phyloP scores from a whole-genome alignment of 2,888 invertebrate species.

The Ichneumoninae sp. region DNA sequence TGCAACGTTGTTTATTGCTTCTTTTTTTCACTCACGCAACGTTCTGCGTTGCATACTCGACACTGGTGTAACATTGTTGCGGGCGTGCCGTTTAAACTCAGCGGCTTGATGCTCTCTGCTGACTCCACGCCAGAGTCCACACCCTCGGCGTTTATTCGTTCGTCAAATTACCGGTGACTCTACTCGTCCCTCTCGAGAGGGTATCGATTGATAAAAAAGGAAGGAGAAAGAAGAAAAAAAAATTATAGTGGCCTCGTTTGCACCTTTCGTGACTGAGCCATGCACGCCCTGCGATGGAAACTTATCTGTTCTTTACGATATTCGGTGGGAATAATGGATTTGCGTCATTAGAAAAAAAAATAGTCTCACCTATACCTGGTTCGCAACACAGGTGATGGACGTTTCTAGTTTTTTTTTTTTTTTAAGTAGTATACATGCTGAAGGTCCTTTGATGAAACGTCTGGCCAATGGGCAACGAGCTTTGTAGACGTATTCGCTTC shows the following conservation, averaged over 20 bases:
- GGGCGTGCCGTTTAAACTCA: slow-evolving; percentile 56
- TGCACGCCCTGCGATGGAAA: slow-evolving; percentile 19
- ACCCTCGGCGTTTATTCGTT: slow-evolving; percentile 62
- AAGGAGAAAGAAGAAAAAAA: slow-evolving; percentile 20
- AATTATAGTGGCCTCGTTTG: slow-evolving; percentile 65
- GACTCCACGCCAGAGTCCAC: slow-evolving; percentile 54
- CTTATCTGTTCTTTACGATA: slow-evolving; percentile 1
- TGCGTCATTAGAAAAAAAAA: slow-evolving; percentile 33
- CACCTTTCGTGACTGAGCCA: slow-evolving; percentile 58
- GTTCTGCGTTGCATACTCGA: slow-evolving; percentile 30
- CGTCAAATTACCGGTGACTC: slow-evolving; percentile 59
- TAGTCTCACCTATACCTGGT: neutral
- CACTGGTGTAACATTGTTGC: slow-evolving; percentile 39
- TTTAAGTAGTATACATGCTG: neutral
- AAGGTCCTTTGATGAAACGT: neutral
- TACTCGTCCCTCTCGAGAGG: slow-evolving; percentile 59
- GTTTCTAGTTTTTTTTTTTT: neutral
- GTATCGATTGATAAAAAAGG: slow-evolving; percentile 64
- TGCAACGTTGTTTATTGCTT: slow-evolving; percentile 4
- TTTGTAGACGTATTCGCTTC: neutral
- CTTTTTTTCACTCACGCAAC: slow-evolving; percentile 15
- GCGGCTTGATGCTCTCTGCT: slow-evolving; percentile 26
- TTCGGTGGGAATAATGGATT: slow-evolving; percentile 31
- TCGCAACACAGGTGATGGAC: neutral
- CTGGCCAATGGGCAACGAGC: neutral